phyloP scores from a whole-genome alignment of 2,797 vertebrate genomes.

The Hydrolagus colliei region DNA sequence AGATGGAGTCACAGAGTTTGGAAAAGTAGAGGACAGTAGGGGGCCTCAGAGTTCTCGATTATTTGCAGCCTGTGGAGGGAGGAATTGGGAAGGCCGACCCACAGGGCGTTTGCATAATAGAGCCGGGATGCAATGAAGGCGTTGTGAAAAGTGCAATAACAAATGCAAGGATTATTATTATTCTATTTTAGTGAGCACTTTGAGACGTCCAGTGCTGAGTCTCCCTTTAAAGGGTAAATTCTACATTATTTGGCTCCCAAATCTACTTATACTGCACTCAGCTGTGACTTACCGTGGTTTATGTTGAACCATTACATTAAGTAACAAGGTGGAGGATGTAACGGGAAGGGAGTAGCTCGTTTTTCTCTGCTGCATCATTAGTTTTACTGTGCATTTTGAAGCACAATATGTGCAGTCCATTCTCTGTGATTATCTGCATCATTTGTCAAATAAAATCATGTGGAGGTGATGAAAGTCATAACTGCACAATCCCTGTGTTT shows the following conservation, averaged over 20 bases:
- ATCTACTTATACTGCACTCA: not conserved
- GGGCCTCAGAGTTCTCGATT: no score
- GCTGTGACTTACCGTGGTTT: not conserved
- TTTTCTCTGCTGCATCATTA: slow-evolving; percentile 14
- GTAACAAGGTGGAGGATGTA: not conserved
- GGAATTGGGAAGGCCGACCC: no score
- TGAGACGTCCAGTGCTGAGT: not conserved
- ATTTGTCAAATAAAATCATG: not conserved
- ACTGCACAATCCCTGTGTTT: not conserved
- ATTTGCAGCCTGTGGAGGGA: no score
- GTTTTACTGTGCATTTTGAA: not conserved
- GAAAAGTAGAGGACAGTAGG: no score
- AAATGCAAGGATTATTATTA: no score
- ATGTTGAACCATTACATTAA: not conserved
- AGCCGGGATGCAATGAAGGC: no score
- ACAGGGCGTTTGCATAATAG: no score
- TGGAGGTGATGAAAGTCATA: not conserved
- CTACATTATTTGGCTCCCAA: not conserved
- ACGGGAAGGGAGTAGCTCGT: not conserved
- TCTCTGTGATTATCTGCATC: not conserved
- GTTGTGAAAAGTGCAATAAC: no score
- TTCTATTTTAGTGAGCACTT: no score
- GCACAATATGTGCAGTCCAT: not conserved
- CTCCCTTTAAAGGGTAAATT: not conserved
- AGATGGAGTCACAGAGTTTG: no score